Evolutionary conservation across 2,797 vertebrate species (phyloP).

Genomic region (Knipowitschia caucasica): DNA sequence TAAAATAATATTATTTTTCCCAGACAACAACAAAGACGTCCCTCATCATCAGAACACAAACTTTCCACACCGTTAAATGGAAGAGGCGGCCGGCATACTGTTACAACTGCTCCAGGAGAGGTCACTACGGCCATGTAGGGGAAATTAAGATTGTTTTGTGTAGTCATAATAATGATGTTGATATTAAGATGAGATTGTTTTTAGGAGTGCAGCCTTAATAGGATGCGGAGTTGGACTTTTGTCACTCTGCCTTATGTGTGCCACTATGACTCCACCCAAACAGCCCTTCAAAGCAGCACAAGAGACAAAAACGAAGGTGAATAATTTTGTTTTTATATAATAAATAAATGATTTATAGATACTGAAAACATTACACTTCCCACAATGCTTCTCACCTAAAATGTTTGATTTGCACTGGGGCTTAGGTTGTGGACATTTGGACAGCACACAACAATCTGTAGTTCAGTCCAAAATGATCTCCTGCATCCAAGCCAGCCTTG

Average conservation of each 20-base stretch:
- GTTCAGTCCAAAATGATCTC: no score
- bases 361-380: no score
- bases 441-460: no score
- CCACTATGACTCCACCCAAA: constrained; percentile 51
- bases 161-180: neutral
- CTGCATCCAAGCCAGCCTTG: no score
- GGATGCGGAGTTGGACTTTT: constrained; percentile 62
- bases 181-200: neutral
- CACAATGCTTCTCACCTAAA: no score
- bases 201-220: constrained; percentile 62
- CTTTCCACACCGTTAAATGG: constrained; percentile 7
- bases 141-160: no score
- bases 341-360: no score
- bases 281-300: constrained; percentile 28
- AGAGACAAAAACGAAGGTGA: constrained; percentile 44
- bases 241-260: constrained; percentile 58
- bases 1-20: constrained; percentile 2
- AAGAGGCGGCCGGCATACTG: constrained; percentile 38
- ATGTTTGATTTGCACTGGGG: no score
- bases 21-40: constrained; percentile 43
- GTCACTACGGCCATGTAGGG: constrained; percentile 74
- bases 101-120: constrained; percentile 64
- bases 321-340: no score
- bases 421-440: no score
- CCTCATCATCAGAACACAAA: constrained; percentile 33